Percentiles rank a stretch among this genome's conserved stretches.
These are phyloP conservation scores for Scomber colias DNA, from an alignment of 2,113 vertebrate genomes.

Conservation along the genomic window DNA sequence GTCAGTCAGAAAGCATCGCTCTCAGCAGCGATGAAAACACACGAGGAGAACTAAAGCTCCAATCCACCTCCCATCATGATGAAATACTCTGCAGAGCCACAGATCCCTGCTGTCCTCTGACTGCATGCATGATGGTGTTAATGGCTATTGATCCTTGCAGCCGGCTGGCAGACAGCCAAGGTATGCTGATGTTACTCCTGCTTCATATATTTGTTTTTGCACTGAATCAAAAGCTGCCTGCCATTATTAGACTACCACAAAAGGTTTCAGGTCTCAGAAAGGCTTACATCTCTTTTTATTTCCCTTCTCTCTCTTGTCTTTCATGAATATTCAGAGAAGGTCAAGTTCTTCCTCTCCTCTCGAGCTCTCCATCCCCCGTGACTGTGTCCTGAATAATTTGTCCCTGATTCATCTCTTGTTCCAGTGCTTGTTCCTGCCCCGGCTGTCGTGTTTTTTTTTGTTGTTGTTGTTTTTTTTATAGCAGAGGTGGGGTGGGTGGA, in stretches of 20 bases:
- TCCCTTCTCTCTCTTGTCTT: not conserved
- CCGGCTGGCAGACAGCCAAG: slow-evolving; percentile 59
- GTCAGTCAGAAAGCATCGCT: slow-evolving; percentile 65
- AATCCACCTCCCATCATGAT: slow-evolving; percentile 56
- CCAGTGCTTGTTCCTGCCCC: slow-evolving; percentile 60
- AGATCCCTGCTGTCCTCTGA: slow-evolving; percentile 61
- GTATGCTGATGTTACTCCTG: slow-evolving; percentile 45
- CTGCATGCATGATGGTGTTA: slow-evolving; percentile 67
- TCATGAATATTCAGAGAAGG: slow-evolving; percentile 74
- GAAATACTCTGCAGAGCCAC: slow-evolving; percentile 61
- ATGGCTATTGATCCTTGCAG: slow-evolving; percentile 71
- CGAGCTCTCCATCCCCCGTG: slow-evolving; percentile 46
- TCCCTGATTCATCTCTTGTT: slow-evolving; percentile 70
- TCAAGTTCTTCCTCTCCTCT: slow-evolving; percentile 59
- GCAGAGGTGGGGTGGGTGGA: slow-evolving; percentile 25
- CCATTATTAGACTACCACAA: slow-evolving; percentile 22
- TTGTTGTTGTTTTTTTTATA: not conserved
- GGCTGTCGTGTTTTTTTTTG: not conserved
- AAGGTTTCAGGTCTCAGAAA: slow-evolving; percentile 27
- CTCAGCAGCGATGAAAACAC: slow-evolving; percentile 36
- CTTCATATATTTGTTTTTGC: slow-evolving; percentile 58
- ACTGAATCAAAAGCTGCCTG: slow-evolving; percentile 38
- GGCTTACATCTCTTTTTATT: slow-evolving; percentile 42
- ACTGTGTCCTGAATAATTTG: slow-evolving; percentile 74
- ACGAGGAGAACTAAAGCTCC: slow-evolving; percentile 47